Conservation (phyloP, 1,140 invertebrate genomes). For the Papilio aristodemus region DNA sequence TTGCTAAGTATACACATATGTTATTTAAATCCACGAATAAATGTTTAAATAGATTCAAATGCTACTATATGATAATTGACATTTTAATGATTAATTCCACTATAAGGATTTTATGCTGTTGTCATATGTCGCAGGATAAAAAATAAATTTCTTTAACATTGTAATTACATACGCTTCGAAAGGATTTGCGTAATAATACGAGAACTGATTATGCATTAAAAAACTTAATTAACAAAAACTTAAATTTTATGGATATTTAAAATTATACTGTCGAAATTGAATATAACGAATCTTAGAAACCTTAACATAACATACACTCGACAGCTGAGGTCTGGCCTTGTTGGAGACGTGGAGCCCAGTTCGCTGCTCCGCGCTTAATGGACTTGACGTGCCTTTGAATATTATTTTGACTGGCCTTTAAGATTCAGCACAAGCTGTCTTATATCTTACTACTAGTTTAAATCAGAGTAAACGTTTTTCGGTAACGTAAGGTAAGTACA, state of each 20-base stretch:
- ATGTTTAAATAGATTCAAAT: conserved; percentile 15
- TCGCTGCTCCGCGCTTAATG: conserved; percentile 21
- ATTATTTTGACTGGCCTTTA: conserved; percentile 28
- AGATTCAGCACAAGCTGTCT: conserved; percentile 9
- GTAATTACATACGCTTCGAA: too few relatives aligned
- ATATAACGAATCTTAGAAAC: neutral
- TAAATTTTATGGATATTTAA: too few relatives aligned
- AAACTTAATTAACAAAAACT: too few relatives aligned
- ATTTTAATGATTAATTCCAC: too few relatives aligned
- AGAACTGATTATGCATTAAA: too few relatives aligned
- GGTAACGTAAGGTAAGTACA: neutral
- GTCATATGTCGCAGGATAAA: too few relatives aligned
- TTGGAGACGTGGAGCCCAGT: conserved; percentile 15
- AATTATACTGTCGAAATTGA: neutral
- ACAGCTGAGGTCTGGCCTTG: conserved; percentile 21
- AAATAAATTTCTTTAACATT: too few relatives aligned
- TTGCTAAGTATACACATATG: conserved; percentile 14
- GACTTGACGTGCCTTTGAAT: conserved; percentile 30
- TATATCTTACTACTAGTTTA: neutral
- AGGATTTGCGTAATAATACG: too few relatives aligned
- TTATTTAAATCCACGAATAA: conserved; percentile 24
- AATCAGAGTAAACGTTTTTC: neutral
- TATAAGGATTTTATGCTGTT: too few relatives aligned
- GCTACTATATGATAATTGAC: neutral
- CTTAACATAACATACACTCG: conserved; percentile 3